A percentile compares a stretch with the other conserved stretches of the same genome.
Conservation (phyloP, 2,888 invertebrate species). For the Phyllotreta striolata region DNA sequence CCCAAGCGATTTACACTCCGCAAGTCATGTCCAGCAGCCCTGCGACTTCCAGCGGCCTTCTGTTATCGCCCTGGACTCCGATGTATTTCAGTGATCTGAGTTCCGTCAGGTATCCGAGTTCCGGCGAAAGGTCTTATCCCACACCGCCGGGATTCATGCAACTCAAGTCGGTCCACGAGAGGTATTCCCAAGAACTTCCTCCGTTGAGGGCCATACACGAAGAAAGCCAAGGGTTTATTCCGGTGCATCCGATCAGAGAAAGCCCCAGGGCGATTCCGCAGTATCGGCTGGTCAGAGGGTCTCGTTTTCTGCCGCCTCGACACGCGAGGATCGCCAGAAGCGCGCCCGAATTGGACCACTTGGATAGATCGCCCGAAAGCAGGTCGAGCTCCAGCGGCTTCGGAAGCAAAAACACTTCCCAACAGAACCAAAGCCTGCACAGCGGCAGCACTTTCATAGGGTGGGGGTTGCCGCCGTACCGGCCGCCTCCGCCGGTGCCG, state of each 20-base stretch:
- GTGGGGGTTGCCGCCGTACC: constrained; percentile 81
- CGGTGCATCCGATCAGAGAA: constrained; percentile 71
- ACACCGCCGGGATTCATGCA: constrained; percentile 76
- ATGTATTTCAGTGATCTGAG: constrained; percentile 87
- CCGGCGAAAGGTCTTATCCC: constrained; percentile 76
- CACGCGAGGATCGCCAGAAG: constrained; percentile 73
- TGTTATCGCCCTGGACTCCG: constrained; percentile 73
- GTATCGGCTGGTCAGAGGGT: constrained; percentile 65
- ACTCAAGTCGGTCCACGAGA: constrained; percentile 70
- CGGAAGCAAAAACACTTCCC: constrained; percentile 87
- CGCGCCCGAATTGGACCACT: constrained; percentile 72
- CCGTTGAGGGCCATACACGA: constrained; percentile 76
- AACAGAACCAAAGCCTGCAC: constrained; percentile 80
- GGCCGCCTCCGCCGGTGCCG: constrained; percentile 71
- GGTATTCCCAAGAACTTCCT: constrained; percentile 78
- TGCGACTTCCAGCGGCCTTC: constrained; percentile 67
- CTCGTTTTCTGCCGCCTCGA: constrained; percentile 72
- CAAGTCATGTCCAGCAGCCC: constrained; percentile 73
- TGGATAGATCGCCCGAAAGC: constrained; percentile 86
- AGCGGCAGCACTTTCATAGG: constrained; percentile 75
- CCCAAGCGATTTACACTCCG: constrained; percentile 62
- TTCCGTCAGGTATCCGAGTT: constrained; percentile 83
- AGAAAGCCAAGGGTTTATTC: constrained; percentile 71
- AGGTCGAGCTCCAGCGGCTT: constrained; percentile 90
- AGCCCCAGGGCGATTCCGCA: constrained; percentile 63